Percentiles rank a stretch among this genome's conserved stretches.
phyloP scores from a whole-genome alignment of 2,797 vertebrate genomes.

The Linurgus olivaceus region DNA sequence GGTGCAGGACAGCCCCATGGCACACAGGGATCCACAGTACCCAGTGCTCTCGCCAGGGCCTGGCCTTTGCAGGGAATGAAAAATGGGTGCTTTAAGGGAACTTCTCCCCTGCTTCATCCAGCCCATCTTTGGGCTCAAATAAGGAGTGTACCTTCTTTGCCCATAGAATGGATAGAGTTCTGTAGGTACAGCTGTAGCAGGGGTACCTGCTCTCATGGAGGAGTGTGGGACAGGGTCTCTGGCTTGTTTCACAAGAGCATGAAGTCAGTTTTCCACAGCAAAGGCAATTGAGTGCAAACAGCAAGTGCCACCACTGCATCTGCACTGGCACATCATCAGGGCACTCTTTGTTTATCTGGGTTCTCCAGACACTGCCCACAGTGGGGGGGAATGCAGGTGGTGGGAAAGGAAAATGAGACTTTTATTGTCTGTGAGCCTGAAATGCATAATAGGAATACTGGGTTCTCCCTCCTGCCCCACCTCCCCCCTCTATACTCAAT shows the following conservation, averaged over 20 bases:
- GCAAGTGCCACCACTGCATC: neutral
- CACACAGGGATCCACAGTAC: neutral
- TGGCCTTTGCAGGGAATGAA: neutral
- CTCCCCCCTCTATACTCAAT: fast-evolving
- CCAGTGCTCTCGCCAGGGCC: neutral
- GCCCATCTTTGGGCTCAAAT: neutral
- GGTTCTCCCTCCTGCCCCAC: fast-evolving
- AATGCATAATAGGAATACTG: neutral
- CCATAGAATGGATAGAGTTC: neutral
- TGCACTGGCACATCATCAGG: neutral
- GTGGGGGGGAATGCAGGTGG: neutral
- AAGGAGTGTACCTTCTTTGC: neutral
- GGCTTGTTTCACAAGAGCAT: neutral
- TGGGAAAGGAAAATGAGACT: neutral
- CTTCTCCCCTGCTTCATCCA: neutral
- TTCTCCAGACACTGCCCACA: neutral
- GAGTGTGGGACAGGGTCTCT: neutral
- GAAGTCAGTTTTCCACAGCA: neutral
- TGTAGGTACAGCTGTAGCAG: neutral
- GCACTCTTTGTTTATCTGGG: neutral
- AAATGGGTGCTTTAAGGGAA: neutral
- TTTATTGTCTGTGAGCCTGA: neutral
- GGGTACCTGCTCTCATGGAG: neutral
- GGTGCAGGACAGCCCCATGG: neutral
- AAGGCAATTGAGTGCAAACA: neutral